Base-by-base conservation (phyloP, 2,113 vertebrate species). In the Strix uralensis region DNA sequence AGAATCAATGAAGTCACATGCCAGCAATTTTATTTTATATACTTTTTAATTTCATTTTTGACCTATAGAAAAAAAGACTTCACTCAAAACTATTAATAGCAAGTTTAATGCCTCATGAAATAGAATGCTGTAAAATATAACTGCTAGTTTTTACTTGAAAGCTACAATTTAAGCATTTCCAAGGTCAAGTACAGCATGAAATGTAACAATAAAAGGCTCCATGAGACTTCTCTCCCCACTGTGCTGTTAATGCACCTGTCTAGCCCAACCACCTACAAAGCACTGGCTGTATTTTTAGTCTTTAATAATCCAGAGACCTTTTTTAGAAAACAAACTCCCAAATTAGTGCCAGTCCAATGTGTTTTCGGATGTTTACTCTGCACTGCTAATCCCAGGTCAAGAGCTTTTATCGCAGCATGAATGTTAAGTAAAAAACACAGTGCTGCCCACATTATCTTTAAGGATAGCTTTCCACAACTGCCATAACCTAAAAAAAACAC, bases 171-270 rank as follows among this genome's bases (percentile, higher is more conserved):
- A 36, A 94, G 96, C 82, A 86, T 90, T 85, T 93, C 95, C 94
- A 97, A 97, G 97, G 97, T 98, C 97, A 97, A 95, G 94, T 94
- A 81, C 77, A 84, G 92, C 93, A 96, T 6, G 96, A 97, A 94
- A 96, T 36, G 94, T 32, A 81, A 77, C 96, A 94, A 97, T 88
- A 90, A 96, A 97, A 95, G 86, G 82, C 94, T 96, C 94, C 86
- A 36, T 8, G 93, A 96, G 97, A 77, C 88, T 86, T 42, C 92
- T 94, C 73, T 96, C 93, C 96, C 94, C 71, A 94, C 97, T 95
- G 97, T 83, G 97, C 97, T 46, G 92, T 78, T 98, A 97, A 97
- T 97, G 97, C 97, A 98, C 98, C 98, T 97, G 97, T 82, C 97
- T 97, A 94, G 90, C 94, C 95, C 94, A 90, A 46, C 59, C 93